Percentiles rank a stretch among this genome's conserved stretches.
These are phyloP conservation scores for Notodonta ziczac DNA, from an alignment of 2,888 invertebrate genomes.

Conservation along the genomic window DNA sequence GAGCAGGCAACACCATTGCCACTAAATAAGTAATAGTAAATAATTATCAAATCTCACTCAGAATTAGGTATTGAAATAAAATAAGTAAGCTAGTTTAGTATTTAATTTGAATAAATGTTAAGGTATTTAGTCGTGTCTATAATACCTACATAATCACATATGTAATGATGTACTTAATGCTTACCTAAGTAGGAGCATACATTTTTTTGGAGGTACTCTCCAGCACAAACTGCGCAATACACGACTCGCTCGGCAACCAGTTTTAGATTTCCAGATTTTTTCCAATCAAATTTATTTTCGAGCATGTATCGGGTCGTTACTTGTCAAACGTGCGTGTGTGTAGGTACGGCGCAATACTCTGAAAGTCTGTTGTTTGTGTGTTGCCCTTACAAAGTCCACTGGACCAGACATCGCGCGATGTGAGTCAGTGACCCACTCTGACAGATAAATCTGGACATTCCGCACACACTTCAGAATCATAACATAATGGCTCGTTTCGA, in stretches of 20 bases:
- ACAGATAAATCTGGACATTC: neutral
- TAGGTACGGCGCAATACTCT: neutral
- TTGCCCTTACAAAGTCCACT: constrained; percentile 1
- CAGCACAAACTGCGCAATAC: neutral
- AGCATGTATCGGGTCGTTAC: neutral
- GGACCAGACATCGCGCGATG: neutral
- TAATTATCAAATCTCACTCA: too few relatives aligned
- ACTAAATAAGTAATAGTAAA: too few relatives aligned
- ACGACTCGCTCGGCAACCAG: too few relatives aligned
- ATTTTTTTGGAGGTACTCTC: neutral
- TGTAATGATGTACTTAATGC: too few relatives aligned
- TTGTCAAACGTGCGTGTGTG: neutral
- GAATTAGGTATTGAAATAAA: too few relatives aligned
- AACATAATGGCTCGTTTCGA: too few relatives aligned
- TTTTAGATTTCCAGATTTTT: neutral
- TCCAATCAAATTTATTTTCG: neutral
- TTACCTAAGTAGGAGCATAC: too few relatives aligned
- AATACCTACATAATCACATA: too few relatives aligned
- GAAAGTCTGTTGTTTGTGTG: neutral
- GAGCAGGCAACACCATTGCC: too few relatives aligned
- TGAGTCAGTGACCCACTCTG: neutral
- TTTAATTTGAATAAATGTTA: too few relatives aligned
- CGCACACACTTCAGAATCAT: neutral
- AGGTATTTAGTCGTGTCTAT: too few relatives aligned
- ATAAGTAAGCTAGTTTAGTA: too few relatives aligned